Evolutionary conservation across 2,113 vertebrate genomes (phyloP), one percentile per base, ranked within the genome.

Genomic region (Myocastor coypus): DNA sequence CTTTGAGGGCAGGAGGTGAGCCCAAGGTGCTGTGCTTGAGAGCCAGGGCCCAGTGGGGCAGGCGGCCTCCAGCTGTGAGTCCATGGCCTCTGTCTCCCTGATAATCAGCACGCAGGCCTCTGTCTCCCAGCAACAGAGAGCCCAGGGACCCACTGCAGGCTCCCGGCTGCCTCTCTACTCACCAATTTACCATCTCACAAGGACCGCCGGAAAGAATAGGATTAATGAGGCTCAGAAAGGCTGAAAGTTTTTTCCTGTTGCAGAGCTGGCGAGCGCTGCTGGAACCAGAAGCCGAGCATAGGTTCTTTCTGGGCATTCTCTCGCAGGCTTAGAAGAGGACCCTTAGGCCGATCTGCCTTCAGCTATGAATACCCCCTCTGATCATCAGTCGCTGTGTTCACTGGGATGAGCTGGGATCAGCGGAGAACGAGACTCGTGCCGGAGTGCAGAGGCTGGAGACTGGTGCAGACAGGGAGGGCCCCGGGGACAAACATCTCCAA

Each of bases 121-220:
- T 14, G 83, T 94, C 89, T 87, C 90, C 3, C 11, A 97, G 92
- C 95, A 94, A 87, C 94, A 42, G 92, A 96, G 28, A 92, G 55
- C 85, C 80, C 26, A n/a, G 46, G 81, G 59, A 88, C 40, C 78
- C 92, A 92, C 96, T 86, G 85, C 5, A 92, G 71, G 16, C 66
- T 92, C 75, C 89, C 89, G 59, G 61, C 93, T 96, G 92, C 63
- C 34, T 82, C 80, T 32, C 28, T 11, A 1, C 26, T 82, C 3
- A n/a, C 87, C 83, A 61, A 57, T 95, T 95, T 92, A 57, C 32
- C 28, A 89, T 83, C 87, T 80, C 57, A 83, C 17, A 68, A 94
- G 50, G 63, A 55, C 32, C 28, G 66, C 14, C 88, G 68, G 86
- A 68, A 87, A 86, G n/a, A 92, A 57, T 92, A 87, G 28, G 69